These are phyloP conservation scores for Hyla sarda DNA, from an alignment of 2,113 vertebrate genomes.

Conservation along the genomic window DNA sequence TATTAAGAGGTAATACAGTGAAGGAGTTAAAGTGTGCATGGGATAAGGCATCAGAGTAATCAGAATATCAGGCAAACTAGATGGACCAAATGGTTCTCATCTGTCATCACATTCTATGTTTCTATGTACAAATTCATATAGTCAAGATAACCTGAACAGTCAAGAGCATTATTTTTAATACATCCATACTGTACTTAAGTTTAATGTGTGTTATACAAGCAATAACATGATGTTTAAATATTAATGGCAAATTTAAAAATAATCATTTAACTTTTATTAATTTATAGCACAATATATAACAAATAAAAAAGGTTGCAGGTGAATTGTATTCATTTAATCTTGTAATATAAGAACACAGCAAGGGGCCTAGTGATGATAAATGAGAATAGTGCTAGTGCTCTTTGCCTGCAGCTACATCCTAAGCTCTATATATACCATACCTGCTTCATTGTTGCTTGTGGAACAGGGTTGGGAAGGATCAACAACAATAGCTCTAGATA, in stretches of 20 bases:
- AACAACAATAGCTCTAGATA: neutral
- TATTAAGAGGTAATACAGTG: too few relatives aligned
- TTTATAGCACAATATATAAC: neutral
- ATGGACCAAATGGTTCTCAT: too few relatives aligned
- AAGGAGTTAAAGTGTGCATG: too few relatives aligned
- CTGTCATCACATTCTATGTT: too few relatives aligned
- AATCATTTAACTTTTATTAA: neutral
- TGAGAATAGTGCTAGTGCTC: neutral
- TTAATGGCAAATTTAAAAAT: neutral
- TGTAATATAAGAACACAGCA: constrained; percentile 12
- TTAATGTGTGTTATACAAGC: neutral
- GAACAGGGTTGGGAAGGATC: neutral
- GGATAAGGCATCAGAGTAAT: too few relatives aligned
- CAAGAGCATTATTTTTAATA: neutral
- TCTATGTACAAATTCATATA: neutral
- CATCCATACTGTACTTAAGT: neutral
- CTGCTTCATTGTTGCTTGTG: neutral
- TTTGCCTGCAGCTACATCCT: constrained; percentile 7
- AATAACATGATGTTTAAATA: neutral
- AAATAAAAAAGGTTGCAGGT: constrained; percentile 6
- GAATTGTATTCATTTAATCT: neutral
- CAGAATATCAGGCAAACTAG: too few relatives aligned
- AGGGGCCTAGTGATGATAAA: constrained; percentile 19
- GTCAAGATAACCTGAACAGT: neutral
- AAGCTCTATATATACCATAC: constrained; percentile 15